Evolutionary conservation across 1,140 invertebrate species (phyloP), one percentile per base, ranked within the genome.

Genomic region (Papilio helenus): DNA sequence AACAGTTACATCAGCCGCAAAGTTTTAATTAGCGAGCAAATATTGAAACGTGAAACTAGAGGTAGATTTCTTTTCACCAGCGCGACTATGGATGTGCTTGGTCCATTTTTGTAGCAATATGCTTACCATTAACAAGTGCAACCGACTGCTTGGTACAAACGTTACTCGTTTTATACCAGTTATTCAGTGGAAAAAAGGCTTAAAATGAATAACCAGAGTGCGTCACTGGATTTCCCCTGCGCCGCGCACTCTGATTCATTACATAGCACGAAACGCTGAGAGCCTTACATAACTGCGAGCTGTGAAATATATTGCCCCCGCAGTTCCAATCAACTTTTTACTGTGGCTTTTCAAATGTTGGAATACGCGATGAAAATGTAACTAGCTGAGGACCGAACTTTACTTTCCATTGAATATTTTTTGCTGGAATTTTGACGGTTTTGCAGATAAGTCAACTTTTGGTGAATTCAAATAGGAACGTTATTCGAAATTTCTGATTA

Each of bases 161-260:
- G 4, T 49, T 49, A 4, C 46, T 55, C 51, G 18, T 55, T 55
- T n/a, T 18, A n/a, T 55, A 55, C 18, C 1, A 55, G 5, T 55
- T 5, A 10, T 18, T 55, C 18, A 20, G n/a, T 55, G 51, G 51
- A 20, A 55, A 20, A 55, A 55, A 20, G n/a, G 51, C 8, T 46
- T 51, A 29, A 34, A 76, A 76, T 76, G 73, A 58, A 51, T 26
- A 46, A 76, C 7, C 58, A 3, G 18, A 34, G 44, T 34, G 73
- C 44, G 73, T 76, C 73, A 76, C 29, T 76, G 73, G 73, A 58
- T 51, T 76, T 76, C 20, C 73, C 73, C 73, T 18, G 46, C 46
- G 26, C 46, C 18, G 46, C 44, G 72, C 26, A n/a, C 26, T 55
- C 44, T 58, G 73, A 76, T 76, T 76, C 73, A 76, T 76, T 51